Percentiles rank a stretch among this genome's conserved stretches.
Conservation (phyloP, 2,888 invertebrate genomes). For the Fragum whitleyi region DNA sequence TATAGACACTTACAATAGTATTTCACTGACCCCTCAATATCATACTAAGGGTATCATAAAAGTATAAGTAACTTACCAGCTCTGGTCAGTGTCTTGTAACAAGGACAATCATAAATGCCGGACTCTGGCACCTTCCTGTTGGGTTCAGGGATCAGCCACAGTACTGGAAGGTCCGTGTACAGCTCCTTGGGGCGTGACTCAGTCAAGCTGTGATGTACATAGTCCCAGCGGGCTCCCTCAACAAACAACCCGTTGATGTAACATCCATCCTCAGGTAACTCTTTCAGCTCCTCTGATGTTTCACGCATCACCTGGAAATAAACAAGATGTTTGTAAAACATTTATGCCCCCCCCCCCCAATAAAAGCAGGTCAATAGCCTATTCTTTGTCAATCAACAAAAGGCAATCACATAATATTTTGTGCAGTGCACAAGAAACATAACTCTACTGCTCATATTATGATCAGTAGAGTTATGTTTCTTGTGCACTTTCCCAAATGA, state of each 20-base stretch:
- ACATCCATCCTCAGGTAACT: constrained; percentile 84
- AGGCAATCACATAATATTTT: no score
- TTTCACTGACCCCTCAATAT: no score
- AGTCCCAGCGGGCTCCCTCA: constrained; percentile 85
- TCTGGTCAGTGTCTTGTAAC: constrained; percentile 89
- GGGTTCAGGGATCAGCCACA: constrained; percentile 90
- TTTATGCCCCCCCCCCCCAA: no score
- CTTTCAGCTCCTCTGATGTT: constrained; percentile 74
- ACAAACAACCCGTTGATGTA: constrained; percentile 85
- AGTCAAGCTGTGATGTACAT: constrained; percentile 70
- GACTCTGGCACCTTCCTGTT: constrained; percentile 86
- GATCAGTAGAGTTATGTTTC: not conserved
- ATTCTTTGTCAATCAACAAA: no score
- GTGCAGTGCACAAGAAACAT: no score
- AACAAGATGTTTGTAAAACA: no score
- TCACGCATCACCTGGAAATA: constrained; percentile 78
- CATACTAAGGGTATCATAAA: no score
- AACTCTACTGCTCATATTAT: no score
- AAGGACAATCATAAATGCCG: constrained; percentile 88
- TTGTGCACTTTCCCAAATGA: not conserved
- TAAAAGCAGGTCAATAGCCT: no score
- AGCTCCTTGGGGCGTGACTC: constrained; percentile 85
- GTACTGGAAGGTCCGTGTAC: constrained; percentile 89
- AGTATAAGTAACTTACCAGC: constrained; percentile 85
- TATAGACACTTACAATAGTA: no score